A percentile compares a stretch with the other conserved stretches of the same genome.
Conservation (phyloP, 2,113 vertebrate genomes). For the Heterotis niloticus region DNA sequence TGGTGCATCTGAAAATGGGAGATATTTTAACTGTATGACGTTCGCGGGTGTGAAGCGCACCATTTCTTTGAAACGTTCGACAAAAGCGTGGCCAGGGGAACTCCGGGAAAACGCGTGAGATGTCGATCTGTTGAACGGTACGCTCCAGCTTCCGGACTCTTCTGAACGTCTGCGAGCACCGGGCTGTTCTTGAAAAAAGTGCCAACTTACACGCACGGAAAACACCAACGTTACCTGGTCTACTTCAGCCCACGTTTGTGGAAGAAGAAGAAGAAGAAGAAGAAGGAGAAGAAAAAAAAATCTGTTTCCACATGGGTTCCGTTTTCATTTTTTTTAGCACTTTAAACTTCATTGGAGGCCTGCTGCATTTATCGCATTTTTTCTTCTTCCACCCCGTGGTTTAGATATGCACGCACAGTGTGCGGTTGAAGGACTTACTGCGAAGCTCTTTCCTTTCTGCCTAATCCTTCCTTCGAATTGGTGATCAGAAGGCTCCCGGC, state of each 20-base stretch:
- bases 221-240: neutral
- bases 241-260: neutral
- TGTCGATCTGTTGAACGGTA: slow-evolving; percentile 1
- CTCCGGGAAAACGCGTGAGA: neutral
- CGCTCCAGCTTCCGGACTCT: neutral
- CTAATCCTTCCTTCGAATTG: slow-evolving; percentile 51
- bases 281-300: neutral
- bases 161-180: neutral
- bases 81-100: neutral
- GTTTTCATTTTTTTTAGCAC: slow-evolving; percentile 34
- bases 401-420: slow-evolving; percentile 30
- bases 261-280: neutral
- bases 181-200: neutral
- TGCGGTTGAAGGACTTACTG: slow-evolving; percentile 40
- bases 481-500: slow-evolving; percentile 49
- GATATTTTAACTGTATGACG: neutral
- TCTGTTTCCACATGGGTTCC: neutral
- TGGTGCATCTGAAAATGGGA: neutral
- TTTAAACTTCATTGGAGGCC: slow-evolving; percentile 40
- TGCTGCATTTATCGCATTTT: slow-evolving; percentile 27
- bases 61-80: too few relatives aligned
- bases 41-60: neutral
- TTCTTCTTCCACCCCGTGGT: slow-evolving; percentile 17
- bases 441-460: slow-evolving; percentile 26
- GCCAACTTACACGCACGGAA: neutral